Percentiles rank a stretch among this genome's conserved stretches.
phyloP scores from a whole-genome alignment of 1,140 invertebrate genomes.

The Rhynchophorus ferrugineus region DNA sequence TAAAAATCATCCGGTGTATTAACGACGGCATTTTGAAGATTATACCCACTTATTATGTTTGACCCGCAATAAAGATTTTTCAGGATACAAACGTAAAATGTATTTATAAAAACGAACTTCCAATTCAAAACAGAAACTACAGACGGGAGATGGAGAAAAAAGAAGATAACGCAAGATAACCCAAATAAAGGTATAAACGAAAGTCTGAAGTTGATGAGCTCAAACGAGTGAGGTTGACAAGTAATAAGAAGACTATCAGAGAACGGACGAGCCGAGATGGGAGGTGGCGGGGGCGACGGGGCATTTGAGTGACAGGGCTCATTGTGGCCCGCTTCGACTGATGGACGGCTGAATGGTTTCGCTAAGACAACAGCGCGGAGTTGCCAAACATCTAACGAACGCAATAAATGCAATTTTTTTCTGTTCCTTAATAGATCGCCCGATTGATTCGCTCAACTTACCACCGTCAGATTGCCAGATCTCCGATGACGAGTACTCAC shows the following conservation, averaged over 20 bases:
- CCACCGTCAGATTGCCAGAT: not conserved
- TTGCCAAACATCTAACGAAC: conserved; percentile 13
- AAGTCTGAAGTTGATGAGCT: conserved; percentile 20
- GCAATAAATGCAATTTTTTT: too few relatives aligned
- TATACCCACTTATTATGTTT: too few relatives aligned
- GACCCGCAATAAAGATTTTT: too few relatives aligned
- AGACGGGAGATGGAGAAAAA: not conserved
- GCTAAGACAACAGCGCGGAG: conserved; percentile 6
- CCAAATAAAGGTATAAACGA: conserved; percentile 24
- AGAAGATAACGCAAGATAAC: conserved; percentile 17
- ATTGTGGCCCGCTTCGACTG: conserved; percentile 25
- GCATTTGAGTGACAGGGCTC: conserved; percentile 26
- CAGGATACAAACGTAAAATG: too few relatives aligned
- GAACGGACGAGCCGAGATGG: conserved; percentile 8
- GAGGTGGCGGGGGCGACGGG: conserved; percentile 6
- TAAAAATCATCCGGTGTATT: too few relatives aligned
- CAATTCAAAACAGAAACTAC: conserved; percentile 3
- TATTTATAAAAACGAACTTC: too few relatives aligned
- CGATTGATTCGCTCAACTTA: too few relatives aligned
- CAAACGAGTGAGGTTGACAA: conserved; percentile 24
- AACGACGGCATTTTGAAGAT: too few relatives aligned
- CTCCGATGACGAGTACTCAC: not conserved
- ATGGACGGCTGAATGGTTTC: conserved; percentile 25
- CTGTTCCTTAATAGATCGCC: too few relatives aligned
- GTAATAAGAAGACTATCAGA: conserved; percentile 28